A percentile compares a stretch with the other conserved stretches of the same genome.
These are phyloP conservation scores for Lichenostomus cassidix DNA, from an alignment of 2,113 vertebrate species.

Conservation along the genomic window DNA sequence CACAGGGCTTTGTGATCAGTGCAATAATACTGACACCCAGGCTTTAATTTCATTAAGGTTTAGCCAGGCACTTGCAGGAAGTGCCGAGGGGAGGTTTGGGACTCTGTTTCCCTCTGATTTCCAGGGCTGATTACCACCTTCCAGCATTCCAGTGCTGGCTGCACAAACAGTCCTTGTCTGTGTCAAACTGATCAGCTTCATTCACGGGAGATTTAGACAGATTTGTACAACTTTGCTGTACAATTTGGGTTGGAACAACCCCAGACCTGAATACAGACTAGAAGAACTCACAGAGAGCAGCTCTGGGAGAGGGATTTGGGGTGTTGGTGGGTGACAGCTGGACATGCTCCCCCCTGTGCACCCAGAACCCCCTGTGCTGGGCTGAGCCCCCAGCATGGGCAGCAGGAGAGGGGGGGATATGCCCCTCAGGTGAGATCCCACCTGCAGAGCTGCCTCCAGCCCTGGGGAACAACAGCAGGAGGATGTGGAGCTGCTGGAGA, in stretches of 20 bases:
- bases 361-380: background rate
- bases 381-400: fast-evolving
- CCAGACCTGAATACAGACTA: background rate
- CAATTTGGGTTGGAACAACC: background rate
- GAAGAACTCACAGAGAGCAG: background rate
- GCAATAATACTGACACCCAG: background rate
- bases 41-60: slow-evolving; percentile 15
- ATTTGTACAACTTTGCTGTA: background rate
- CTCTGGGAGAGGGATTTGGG: background rate
- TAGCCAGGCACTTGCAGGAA: background rate
- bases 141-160: background rate
- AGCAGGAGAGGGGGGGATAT: background rate
- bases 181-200: background rate
- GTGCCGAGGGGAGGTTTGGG: background rate
- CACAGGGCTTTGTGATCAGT: background rate
- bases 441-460: background rate
- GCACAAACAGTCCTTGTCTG: background rate
- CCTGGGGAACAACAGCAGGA: background rate
- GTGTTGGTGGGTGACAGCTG: background rate
- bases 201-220: background rate
- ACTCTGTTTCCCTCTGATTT: background rate
- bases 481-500: background rate
- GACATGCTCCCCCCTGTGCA: background rate
- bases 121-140: background rate
- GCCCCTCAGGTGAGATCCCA: background rate